Evolutionary conservation across 2,113 vertebrate species (phyloP).

Genomic region (Poeciliopsis prolifica): DNA sequence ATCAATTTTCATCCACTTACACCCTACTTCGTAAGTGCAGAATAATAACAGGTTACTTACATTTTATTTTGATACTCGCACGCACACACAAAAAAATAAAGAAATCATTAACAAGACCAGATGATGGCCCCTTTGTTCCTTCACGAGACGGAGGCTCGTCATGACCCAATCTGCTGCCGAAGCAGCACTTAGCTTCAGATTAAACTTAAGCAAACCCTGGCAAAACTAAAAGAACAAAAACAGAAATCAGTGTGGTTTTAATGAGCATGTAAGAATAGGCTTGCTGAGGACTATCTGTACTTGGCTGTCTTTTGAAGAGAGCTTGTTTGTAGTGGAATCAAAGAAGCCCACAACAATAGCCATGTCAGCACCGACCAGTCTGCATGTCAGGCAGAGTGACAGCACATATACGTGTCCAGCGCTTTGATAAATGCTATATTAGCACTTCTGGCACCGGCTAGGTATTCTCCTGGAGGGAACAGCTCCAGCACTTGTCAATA

Average conservation of each 20-base stretch:
- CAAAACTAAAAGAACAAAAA: slow-evolving; percentile 69
- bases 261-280: slow-evolving; percentile 20
- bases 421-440: slow-evolving; percentile 92
- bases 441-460: slow-evolving; percentile 86
- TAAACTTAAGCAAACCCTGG: slow-evolving; percentile 83
- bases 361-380: slow-evolving; percentile 78
- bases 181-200: slow-evolving; percentile 88
- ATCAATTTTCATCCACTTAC: slow-evolving; percentile 95
- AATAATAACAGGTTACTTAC: slow-evolving; percentile 93
- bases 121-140: slow-evolving; percentile 79
- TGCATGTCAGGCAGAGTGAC: slow-evolving; percentile 84
- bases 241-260: slow-evolving; percentile 14
- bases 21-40: slow-evolving; percentile 88
- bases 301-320: slow-evolving; percentile 79
- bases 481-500: slow-evolving; percentile 92
- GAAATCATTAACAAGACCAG: slow-evolving; percentile 85
- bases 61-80: slow-evolving; percentile 95
- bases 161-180: slow-evolving; percentile 85
- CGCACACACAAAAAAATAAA: slow-evolving; percentile 66
- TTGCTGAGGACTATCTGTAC: slow-evolving; percentile 78
- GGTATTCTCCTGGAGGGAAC: slow-evolving; percentile 86
- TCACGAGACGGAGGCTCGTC: slow-evolving; percentile 75
- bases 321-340: slow-evolving; percentile 81
- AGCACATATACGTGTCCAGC: slow-evolving; percentile 77
- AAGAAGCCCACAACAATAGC: slow-evolving; percentile 53